A percentile compares a stretch with the other conserved stretches of the same genome.
These are phyloP conservation scores for Drosophila littoralis DNA, from an alignment of 1,140 invertebrate species.

Conservation along the genomic window DNA sequence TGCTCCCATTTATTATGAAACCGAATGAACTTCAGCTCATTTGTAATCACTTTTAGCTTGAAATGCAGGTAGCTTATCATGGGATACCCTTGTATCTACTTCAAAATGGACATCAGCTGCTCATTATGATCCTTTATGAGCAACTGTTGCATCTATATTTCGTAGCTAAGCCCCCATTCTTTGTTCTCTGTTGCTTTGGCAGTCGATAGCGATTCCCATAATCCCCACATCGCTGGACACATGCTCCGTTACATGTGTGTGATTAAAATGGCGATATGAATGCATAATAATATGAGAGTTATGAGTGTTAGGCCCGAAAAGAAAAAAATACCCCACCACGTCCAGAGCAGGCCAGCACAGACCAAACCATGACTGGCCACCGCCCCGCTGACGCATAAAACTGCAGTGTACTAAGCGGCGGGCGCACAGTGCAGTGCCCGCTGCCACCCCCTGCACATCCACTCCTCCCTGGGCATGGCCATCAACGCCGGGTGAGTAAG, in stretches of 20 bases:
- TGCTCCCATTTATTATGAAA: too few species aligned
- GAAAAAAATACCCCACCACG: not conserved
- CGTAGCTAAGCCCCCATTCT: not conserved
- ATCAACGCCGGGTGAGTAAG: constrained; percentile 77
- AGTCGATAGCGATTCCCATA: constrained; percentile 53
- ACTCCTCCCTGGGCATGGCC: constrained; percentile 13
- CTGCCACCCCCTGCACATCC: not conserved
- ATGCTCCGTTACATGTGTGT: constrained; percentile 45
- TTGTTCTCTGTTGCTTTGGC: constrained; percentile 10
- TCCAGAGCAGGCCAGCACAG: not conserved
- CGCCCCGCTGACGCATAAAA: constrained; percentile 49
- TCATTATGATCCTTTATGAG: not conserved
- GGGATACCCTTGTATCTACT: not conserved
- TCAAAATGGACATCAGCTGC: not conserved
- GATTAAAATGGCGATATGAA: constrained; percentile 81
- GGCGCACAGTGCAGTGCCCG: constrained; percentile 40
- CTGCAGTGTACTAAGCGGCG: constrained; percentile 69
- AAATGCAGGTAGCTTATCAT: not conserved
- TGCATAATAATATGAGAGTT: constrained; percentile 80
- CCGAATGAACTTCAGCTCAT: not conserved
- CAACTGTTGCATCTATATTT: constrained; percentile 8
- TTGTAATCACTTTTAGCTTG: not conserved
- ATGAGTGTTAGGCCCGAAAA: constrained; percentile 39
- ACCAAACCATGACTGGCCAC: not conserved
- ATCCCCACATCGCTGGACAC: constrained; percentile 45